Evolutionary conservation across 2,888 invertebrate species (phyloP), one percentile per base, ranked within the genome.

Genomic region (Nomada lathburiana): DNA sequence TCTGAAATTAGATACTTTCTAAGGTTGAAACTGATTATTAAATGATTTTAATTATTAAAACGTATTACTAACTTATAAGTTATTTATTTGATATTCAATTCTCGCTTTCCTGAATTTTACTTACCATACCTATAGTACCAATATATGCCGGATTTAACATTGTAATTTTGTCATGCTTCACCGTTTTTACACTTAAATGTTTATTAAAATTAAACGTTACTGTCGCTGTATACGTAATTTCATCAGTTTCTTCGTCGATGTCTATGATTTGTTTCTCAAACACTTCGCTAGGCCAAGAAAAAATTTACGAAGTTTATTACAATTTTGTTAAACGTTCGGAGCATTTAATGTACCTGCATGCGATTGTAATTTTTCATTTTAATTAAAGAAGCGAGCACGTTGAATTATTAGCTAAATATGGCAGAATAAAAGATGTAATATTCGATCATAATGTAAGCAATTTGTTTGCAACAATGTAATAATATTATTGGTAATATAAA

Each of bases 101-200:
- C 0, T 42, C 42, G 29, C 11, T 5, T 11, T 53, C 42, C 26
- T 26, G 0, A 16, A n/a, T 44, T 47, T 23, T 36, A 55, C 62
- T 76, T 84, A 92, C 94, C 80, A 73, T 85, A 11, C 65, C 68
- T n/a, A 91, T 82, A 7, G 84, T 94, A 91, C 96, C 96, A 94
- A 96, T 82, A 74, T 96, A 95, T 1, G 95, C 95, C 36, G 95
- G 94, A 89, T 96, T 95, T 73, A 96, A 93, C 72, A 96, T 94
- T 0, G 95, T 95, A 0, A 96, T 85, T 44, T 94, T 93, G 59
- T 96, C 96, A 11, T 94, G 93, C 64, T 95, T 95, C 0, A 92
- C 92, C 2, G 94, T 90, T 9, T 84, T 91, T 0, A 94, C 94
- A 0, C 95, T 95, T 3, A 94, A 94, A 69, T 94, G 92, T 53